A percentile compares a stretch with the other conserved stretches of the same genome.
These are phyloP conservation scores for Lepidonotus clava DNA, from an alignment of 2,888 invertebrate species.

Conservation along the genomic window DNA sequence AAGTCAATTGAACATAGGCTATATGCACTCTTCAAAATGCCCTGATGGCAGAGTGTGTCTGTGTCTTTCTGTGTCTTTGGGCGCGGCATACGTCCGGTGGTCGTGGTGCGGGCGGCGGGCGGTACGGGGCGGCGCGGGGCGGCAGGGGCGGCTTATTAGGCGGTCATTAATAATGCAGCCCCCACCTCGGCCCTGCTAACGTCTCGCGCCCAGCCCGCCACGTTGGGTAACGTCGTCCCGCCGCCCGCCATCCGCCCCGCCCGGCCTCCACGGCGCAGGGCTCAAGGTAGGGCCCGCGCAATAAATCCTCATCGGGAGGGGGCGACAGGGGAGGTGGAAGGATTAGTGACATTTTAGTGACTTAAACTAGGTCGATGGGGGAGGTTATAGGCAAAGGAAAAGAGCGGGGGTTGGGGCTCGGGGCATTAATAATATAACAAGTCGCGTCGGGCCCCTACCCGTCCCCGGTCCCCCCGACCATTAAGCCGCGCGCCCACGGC, in stretches of 20 bases:
- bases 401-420: not conserved
- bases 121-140: not conserved
- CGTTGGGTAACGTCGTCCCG: not conserved
- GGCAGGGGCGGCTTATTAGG: not conserved
- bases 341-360: constrained; percentile 23
- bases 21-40: too few species aligned
- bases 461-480: too few species aligned
- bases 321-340: not conserved
- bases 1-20: too few species aligned
- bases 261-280: too few species aligned
- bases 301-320: not conserved
- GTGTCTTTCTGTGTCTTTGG: too few species aligned
- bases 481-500: not conserved
- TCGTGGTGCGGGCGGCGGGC: too few species aligned
- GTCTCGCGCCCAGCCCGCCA: too few species aligned
- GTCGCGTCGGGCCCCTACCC: not conserved
- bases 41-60: too few species aligned
- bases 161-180: not conserved
- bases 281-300: not conserved
- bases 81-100: too few species aligned
- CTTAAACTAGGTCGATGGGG: not conserved
- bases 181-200: too few species aligned
- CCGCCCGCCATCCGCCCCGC: not conserved
- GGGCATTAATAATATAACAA: constrained; percentile 14
- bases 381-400: constrained; percentile 5